Base-by-base conservation (phyloP, 1,140 invertebrate genomes). In the Drosophila ohnishii region DNA sequence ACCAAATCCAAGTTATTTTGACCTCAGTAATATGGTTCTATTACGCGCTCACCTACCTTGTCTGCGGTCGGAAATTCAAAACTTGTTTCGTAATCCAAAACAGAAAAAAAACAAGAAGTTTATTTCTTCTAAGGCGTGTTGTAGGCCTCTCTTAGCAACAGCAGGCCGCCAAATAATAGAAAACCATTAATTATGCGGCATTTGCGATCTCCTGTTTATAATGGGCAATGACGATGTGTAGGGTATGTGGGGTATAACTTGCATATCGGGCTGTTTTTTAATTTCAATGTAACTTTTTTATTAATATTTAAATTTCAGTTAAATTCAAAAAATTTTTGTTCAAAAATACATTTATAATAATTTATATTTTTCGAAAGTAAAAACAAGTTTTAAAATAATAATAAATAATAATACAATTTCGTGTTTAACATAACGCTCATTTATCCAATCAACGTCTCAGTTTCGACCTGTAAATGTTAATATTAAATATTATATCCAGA, bases 21-120 rank as follows among this genome's bases (percentile, higher is more conserved):
- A 86, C 83, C 83, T 86, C 59, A 88, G 71, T 69, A 60, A 67
- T 50, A 62, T 57, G 67, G 61, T 87, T 87, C 65, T 70, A 78
- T 85, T 85, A 87, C 74, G 51, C 32, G 51, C 32, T 57, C 45
- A 40, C 60, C 50, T 56, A 66, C 81, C 77, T 81, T 78, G 74
- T 61, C 70, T 71, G 76, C 48, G 62, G 50, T 70, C 37, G 51
- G 47, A 63, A 72, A 86, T 82, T 67, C 45, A 45, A 86, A 87
- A 86, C 83, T 73, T n/a, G 82, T 86, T 86, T 79, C 48, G 45
- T 44, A 39, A 45, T 50, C 69, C 39, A 81, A 62, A 69, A 71
- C n/a, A 67, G 35, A 66, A 75, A 64, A 66, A 34, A 44, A 60
- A 64, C 16, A 56, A 57, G 19, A 60, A 42, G 58, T 67, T 63